These are phyloP conservation scores for Melanargia galathea DNA, from an alignment of 2,888 invertebrate species.

Conservation along the genomic window DNA sequence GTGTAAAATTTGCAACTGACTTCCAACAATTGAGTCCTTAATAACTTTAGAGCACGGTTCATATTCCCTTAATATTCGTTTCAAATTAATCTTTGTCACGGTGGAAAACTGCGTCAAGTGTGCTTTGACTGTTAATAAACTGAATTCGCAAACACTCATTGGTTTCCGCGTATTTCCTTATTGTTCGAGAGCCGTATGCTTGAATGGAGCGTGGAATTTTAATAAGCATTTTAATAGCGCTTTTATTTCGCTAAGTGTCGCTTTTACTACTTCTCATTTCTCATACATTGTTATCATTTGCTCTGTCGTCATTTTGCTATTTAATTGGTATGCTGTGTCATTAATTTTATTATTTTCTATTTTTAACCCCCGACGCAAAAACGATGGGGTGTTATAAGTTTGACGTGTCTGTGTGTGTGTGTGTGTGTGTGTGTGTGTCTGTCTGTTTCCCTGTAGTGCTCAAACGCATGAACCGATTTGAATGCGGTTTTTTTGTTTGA, in stretches of 20 bases:
- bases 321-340: not conserved
- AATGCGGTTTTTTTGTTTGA: too few relatives aligned
- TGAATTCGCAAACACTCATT: constrained; percentile 73
- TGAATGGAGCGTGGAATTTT: constrained; percentile 72
- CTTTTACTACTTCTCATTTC: constrained; percentile 27
- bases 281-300: not conserved
- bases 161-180: constrained; percentile 79
- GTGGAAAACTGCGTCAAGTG: constrained; percentile 70
- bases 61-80: constrained; percentile 49
- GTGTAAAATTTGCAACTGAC: constrained; percentile 42
- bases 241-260: constrained; percentile 35
- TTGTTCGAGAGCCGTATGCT: constrained; percentile 65
- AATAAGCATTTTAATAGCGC: constrained; percentile 53
- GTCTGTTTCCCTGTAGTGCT: too few relatives aligned
- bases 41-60: constrained; percentile 52
- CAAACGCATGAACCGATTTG: too few relatives aligned
- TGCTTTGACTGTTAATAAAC: constrained; percentile 66
- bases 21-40: constrained; percentile 46
- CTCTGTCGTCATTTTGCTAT: not conserved
- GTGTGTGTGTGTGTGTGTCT: too few relatives aligned
- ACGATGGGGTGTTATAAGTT: too few relatives aligned
- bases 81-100: constrained; percentile 51
- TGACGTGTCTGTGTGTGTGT: too few relatives aligned
- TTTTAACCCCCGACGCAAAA: too few relatives aligned
- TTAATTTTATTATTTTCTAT: not conserved